Base-by-base conservation (phyloP, 2,113 vertebrate species). In the Actenoides hombroni region DNA sequence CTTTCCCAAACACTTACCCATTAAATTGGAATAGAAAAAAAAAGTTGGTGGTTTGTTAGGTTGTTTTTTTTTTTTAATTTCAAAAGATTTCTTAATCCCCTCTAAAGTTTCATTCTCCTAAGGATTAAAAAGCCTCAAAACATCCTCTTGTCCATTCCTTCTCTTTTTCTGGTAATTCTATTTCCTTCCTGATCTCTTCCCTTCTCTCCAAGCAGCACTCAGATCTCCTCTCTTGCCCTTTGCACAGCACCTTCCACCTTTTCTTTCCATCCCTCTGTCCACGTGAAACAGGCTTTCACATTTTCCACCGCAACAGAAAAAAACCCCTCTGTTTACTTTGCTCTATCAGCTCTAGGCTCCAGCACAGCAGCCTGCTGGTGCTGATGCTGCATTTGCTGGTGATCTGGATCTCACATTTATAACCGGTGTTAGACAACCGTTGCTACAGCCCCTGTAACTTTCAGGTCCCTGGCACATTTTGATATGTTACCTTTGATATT, bases 401-500 rank as follows among this genome's bases (percentile, higher is more conserved):
- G 92, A 89, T 90, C 40, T 26, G 83, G 33, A 94, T 96, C 93
- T 95, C 28, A 44, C 51, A 2, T 94, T 96, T 92, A 5, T 6
- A 92, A 61, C 51, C 4, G 1, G 14, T 3, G 11, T 42, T 48
- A 81, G 79, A 70, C 81, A 69, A 51, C 12, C 0, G 71, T 64
- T 93, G 92, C 42, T 18, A 2, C 65, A 70, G 57, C 46, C 63
- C 46, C 78, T 21, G 64, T 16, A 77, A 79, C 90, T 88, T 88
- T 75, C 33, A 49, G 35, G 61, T 69, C 82, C 82, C 83, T 5
- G 10, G 61, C 81, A 44, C 51, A 24, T 40, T 35, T 86, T n/a
- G 88, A 77, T 94, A 74, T 12, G 3, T 57, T 94, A 94, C 95
- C 87, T 97, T 97, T 97, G 94, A 97, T 96, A 97, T 96, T 96